Evolutionary conservation across 2,113 vertebrate genomes (phyloP).

Genomic region (Coturnix japonica): DNA sequence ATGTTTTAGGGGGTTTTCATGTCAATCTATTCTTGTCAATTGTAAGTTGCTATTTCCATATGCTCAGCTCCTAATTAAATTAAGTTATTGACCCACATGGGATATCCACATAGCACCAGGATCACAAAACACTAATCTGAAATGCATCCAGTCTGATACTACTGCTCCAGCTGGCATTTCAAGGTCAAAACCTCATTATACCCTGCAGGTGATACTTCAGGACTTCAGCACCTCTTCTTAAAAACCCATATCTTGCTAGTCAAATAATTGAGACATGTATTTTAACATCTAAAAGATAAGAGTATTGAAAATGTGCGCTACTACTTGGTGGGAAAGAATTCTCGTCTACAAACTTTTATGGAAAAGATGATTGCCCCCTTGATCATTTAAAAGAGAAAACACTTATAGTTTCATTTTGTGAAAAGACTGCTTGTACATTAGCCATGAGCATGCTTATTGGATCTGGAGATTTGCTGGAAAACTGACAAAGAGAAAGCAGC

Average conservation of each 20-base stretch:
- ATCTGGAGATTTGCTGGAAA: neutral
- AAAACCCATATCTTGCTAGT: neutral
- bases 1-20: neutral
- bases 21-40: neutral
- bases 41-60: neutral
- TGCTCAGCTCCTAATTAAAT: neutral
- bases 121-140: fast-evolving
- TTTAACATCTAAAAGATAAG: neutral
- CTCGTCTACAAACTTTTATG: neutral
- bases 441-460: fast-evolving
- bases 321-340: neutral
- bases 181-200: neutral
- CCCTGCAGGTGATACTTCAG: neutral
- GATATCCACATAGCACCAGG: neutral
- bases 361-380: neutral
- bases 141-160: neutral
- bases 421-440: fast-evolving
- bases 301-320: neutral
- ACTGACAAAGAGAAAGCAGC: neutral
- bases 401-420: neutral
- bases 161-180: neutral
- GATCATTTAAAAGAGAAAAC: neutral
- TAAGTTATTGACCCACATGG: neutral
- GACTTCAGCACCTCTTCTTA: neutral
- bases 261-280: fast-evolving